Evolutionary conservation across 1,140 invertebrate genomes (phyloP), one percentile per base, ranked within the genome.

Genomic region (Ptiloglossa arizonensis): DNA sequence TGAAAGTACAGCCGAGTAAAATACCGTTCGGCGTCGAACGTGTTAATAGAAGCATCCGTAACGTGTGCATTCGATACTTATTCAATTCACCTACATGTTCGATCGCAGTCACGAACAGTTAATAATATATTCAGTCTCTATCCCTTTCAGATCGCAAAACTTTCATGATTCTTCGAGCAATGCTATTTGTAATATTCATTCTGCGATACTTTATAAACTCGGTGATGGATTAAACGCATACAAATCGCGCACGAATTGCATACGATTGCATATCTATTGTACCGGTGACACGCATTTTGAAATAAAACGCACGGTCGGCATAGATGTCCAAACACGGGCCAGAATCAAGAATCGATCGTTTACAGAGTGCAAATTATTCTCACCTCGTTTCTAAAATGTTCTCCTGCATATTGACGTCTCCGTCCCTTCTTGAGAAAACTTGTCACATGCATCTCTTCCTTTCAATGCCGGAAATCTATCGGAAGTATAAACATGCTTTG

Each of bases 401-500:
- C 19, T 29, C 24, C 29, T 24, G 15, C 11, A 46, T 15, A 6
- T 9, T 4, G n/a, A 29, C n/a, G 29, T 27, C 15, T 22, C 0
- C n/a, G 38, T n/a, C 27, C 41, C 24, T 2, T 19, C 11, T 32
- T 19, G 13, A 13, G 19, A n/a, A n/a, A n/a, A n/a, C n/a, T n/a
- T n/a, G n/a, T n/a, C n/a, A n/a, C n/a, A 22, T 5, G 29, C 5
- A 35, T 35, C 35, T 35, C 9, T 5, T 35, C 2, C 9, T 35
- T 35, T 35, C 9, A 35, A 6, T 35, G 35, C 9, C 35, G 9
- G 9, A 5, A 35, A 35, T 35, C 35, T 35, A 35, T 35, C 62
- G 62, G 50, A 11, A 32, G 60, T 66, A 60, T 72, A 86, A 80
- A 52, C 54, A 29, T 56, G 57, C 77, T 29, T 73, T 52, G 19